Base-by-base conservation (phyloP, 1,140 invertebrate species). In the Dendrolimus kikuchii region DNA sequence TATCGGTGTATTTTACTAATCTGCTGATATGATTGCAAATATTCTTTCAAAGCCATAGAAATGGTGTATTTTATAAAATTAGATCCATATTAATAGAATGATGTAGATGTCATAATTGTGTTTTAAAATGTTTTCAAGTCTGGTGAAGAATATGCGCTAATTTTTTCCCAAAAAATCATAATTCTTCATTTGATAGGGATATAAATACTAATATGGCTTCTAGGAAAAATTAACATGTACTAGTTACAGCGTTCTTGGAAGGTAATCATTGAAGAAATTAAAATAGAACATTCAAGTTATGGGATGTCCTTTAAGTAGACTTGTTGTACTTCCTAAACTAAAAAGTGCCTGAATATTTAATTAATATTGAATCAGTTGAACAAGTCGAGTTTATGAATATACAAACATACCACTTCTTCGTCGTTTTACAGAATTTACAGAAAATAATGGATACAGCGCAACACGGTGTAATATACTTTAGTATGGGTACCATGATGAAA, bases 381-480 rank as follows among this genome's bases (percentile, higher is more conserved):
- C 41, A 42, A 7, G 41, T 9, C 46, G 37, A 23, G 5, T 36
- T 23, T 37, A 50, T 44, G 5, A 51, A 8, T 42, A 40, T 37
- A 48, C 6, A 40, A 4, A 40, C 4, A 7, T 40, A 23, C 23
- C 23, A 23, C 23, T 23, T 23, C 23, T 23, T 23, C 3, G 23
- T 23, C 23, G 23, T 42, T 23, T 57, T 60, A 8, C 51, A 78
- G 75, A 57, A 89, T 51, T 53, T 90, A n/a, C 61, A 89, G 63
- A 71, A 87, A 40, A 89, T 90, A 49, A 71, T 92, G 38, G 86
- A 90, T 51, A 82, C 77, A 46, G 81, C 89, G 1, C 63, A 68
- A 23, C 67, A 90, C 39, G 91, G 91, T 4, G 87, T 89, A 0
- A 78, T 92, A 38, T 91, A 90, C 55, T 91, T 92, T 46, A 91